Evolutionary conservation across 1,140 invertebrate species (phyloP), one percentile per base, ranked within the genome.

Genomic region (honey bee (Apis mellifera)): DNA sequence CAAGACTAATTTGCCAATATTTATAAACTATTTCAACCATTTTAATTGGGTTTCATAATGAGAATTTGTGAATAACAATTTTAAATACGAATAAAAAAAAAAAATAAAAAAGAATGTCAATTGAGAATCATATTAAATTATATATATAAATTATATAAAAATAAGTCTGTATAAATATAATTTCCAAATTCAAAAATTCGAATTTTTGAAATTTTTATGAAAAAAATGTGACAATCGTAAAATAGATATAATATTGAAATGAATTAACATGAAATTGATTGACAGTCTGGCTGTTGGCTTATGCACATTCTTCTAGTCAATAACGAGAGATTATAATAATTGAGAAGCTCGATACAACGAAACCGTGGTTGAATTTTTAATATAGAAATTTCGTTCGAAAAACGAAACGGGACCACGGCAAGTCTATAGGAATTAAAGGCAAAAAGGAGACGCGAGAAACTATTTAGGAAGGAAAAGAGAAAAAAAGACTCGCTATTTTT

Each of bases 351-450:
- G 62, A 85, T 86, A 89, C 87, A 89, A 89, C 87, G 87, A 89
- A 89, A 77, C 57, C 54, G 71, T 82, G 78, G 76, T 70, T 12
- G 71, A 75, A 42, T 42, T 57, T 32, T 81, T 59, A 21, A 21
- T 42, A 72, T 69, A 0, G 54, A 60, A n/a, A 74, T 76, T 62
- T 72, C 74, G 12, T 74, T 76, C 32, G 72, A 54, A 64, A 9
- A 54, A n/a, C 52, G 82, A 76, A 83, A 89, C 54, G 88, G 88
- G 88, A 89, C 88, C 88, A 89, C 79, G 82, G 82, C 68, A 64
- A 76, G 84, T 74, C 76, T 78, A 59, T 80, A 48, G 70, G 48
- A 55, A 52, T 55, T 55, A 50, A 21, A 26, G 9, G 1, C 4
- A 19, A 17, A 71, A 69, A 7, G 17, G 17, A 52, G 9, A 42